Base-by-base conservation (phyloP, 2,888 invertebrate genomes). In the Uropetala carovei region DNA sequence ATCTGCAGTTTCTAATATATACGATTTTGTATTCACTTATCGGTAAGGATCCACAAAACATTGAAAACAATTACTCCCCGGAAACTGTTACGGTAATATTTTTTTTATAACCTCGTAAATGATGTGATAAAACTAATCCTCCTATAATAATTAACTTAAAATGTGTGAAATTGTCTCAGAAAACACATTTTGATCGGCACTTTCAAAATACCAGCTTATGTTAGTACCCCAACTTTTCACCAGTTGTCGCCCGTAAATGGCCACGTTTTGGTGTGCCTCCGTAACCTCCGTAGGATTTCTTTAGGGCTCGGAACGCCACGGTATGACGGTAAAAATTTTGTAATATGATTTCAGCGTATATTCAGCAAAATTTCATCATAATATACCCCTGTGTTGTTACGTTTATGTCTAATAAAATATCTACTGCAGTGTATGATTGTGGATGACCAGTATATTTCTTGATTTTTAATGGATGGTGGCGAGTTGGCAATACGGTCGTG, bases 261-360 rank as follows among this genome's bases (percentile, higher is more conserved):
- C 89, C 89, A 89, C 89, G 89, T 89, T 89, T 89, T 75, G 75
- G 75, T 27, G 27, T 75, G 75, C 22, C 75, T 27, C 75, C n/a
- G n/a, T n/a, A n/a, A n/a, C n/a, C 27, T 27, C 64, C 59, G 16
- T 59, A 27, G 16, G 82, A 30, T 27, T 68, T 43, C 89, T 56
- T 89, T 89, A 18, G 89, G 64, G 43, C 14, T n/a, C 30, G 64
- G 60, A 68, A 68, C 57, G 30, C n/a, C n/a, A 64, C 43, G 89
- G 89, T n/a, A 43, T 14, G 89, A 30, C 16, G 18, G 16, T 18
- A 18, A 27, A 64, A 8, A 10, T 10, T 8, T 18, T 16, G 43
- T 14, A 18, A 11, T 68, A 16, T n/a, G 3, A 30, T 56, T 43
- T 43, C n/a, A 43, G 3, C 18, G 18, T 11, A n/a, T 30, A 3